Evolutionary conservation across 2,797 vertebrate genomes (phyloP), one percentile per base, ranked within the genome.

Genomic region (Thripadectes ignobilis): DNA sequence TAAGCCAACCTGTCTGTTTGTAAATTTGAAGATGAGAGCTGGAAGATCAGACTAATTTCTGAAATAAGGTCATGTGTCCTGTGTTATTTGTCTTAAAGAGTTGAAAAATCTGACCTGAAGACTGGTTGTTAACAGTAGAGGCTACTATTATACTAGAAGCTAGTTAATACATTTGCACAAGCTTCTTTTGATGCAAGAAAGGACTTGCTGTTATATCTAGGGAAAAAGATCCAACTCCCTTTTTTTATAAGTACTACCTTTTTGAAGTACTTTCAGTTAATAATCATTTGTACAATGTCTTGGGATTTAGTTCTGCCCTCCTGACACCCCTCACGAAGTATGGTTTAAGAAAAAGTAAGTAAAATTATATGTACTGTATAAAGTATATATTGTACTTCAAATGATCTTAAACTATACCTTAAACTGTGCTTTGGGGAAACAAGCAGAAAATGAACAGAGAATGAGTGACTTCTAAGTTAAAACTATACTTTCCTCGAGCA

Each of bases 391-490:
- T 97, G 78, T 91, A 76, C 46, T 93, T 96, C 84, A 91, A 93
- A 91, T 96, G 61, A 76, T 95, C 75, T 93, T 93, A 94, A 96
- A 91, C 69, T 95, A 38, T 92, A 91, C 46, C 55, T 94, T 82
- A 92, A 97, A 96, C 61, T 93, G 89, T 71, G 67, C 89, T 97
- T 97, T 96, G 65, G 79, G 86, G 92, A 96, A 93, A 79, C 83
- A 89, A 97, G 89, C 89, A 90, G 66, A 75, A 92, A 92, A 92
- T 72, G 34, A 48, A 90, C 68, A 72, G 21, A 93, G 88, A 88
- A 89, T 77, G 39, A 79, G 55, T 86, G 29, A 92, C 86, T 89
- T 94, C 75, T 62, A 87, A 83, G 22, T 32, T 71, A 97, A 96
- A 97, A 80, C 59, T 91, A 29, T 45, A 77, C 55, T 96, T 96